Evolutionary conservation across 2,113 vertebrate species (phyloP).

Genomic region (Menidia beryllina): DNA sequence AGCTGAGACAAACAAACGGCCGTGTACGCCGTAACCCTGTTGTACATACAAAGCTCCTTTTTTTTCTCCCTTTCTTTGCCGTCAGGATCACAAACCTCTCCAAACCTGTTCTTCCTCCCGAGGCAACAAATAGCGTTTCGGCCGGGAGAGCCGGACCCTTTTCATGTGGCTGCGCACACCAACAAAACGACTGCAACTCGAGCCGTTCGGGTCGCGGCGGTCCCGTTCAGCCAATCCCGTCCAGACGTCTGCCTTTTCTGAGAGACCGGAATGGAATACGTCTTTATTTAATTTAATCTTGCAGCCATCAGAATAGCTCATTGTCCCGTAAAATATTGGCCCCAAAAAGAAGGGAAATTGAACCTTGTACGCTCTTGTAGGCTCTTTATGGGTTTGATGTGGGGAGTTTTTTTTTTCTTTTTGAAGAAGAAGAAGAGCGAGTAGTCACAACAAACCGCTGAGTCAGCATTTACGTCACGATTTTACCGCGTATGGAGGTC

Average conservation of each 20-base stretch:
- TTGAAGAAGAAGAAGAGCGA: too few species aligned
- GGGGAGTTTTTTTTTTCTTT: too few species aligned
- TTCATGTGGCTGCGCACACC: not conserved
- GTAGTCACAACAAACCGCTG: not conserved
- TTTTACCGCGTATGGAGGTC: not conserved
- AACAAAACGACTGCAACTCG: not conserved
- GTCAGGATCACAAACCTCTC: constrained; percentile 2
- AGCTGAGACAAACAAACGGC: constrained; percentile 19
- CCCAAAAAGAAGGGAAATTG: too few species aligned
- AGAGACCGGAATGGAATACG: too few species aligned
- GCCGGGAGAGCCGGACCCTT: not conserved
- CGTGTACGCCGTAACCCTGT: not conserved
- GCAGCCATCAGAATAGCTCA: too few species aligned
- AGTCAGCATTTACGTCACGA: not conserved
- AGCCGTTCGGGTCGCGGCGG: not conserved
- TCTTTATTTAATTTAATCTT: too few species aligned
- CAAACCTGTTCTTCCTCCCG: not conserved
- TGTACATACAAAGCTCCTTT: not conserved
- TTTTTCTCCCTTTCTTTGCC: not conserved
- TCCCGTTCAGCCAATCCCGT: too few species aligned
- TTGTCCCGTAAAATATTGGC: too few species aligned
- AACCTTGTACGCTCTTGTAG: too few species aligned
- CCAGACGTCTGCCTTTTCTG: too few species aligned
- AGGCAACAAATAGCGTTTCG: not conserved
- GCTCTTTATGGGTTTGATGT: too few species aligned